phyloP scores from a whole-genome alignment of 2,797 vertebrate species.

The Ptychadena robeensis region DNA sequence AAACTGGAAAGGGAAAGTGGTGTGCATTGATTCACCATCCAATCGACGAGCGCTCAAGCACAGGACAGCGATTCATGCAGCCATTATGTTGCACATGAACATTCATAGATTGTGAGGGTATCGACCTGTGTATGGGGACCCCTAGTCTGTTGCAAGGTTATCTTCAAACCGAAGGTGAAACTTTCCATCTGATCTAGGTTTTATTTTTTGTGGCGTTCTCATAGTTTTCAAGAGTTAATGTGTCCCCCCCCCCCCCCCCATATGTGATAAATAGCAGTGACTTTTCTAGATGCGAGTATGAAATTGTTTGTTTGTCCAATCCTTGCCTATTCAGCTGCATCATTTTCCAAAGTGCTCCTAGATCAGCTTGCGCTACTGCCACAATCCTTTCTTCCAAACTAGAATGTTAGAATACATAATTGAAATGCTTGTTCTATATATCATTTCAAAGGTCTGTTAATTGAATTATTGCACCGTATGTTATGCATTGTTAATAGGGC shows the following conservation, averaged over 20 bases:
- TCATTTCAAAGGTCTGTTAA: slow-evolving; percentile 73
- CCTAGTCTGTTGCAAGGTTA: too few relatives aligned
- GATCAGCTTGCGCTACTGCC: neutral
- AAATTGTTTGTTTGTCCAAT: neutral
- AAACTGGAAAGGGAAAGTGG: too few relatives aligned
- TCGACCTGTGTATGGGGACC: too few relatives aligned
- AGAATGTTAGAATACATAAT: slow-evolving; percentile 69
- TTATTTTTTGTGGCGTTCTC: neutral
- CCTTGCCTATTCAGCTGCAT: neutral
- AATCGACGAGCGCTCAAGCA: too few relatives aligned
- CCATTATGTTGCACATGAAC: too few relatives aligned
- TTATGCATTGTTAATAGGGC: slow-evolving; percentile 72
- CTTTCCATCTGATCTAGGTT: neutral
- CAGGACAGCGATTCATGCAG: too few relatives aligned
- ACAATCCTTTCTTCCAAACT: slow-evolving; percentile 66
- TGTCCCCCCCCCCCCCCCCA: too few relatives aligned
- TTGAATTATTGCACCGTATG: slow-evolving; percentile 72
- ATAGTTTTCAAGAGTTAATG: neutral
- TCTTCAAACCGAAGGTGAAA: too few relatives aligned
- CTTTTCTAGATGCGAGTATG: neutral
- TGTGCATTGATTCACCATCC: too few relatives aligned
- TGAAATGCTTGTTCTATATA: slow-evolving; percentile 61
- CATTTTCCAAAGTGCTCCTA: neutral
- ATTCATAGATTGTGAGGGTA: too few relatives aligned
- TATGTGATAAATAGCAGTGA: neutral